Base-by-base conservation (phyloP, 1,140 invertebrate species). In the Chrysomallon squamiferum region DNA sequence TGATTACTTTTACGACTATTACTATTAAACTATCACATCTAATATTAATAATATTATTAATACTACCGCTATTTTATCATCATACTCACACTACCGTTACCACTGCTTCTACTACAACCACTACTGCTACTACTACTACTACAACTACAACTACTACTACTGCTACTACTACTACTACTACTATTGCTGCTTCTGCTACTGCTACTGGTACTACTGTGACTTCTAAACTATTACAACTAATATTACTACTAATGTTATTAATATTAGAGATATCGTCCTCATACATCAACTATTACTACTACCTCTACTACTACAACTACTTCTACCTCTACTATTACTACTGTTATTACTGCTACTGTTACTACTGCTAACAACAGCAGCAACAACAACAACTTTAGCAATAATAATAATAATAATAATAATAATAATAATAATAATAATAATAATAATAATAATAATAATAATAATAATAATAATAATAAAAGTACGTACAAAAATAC, bases 1-100 rank as follows among this genome's bases (percentile, higher is more conserved):
- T 62, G n/a, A 62, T 27, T 33, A 50, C 60, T 62, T 7, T 43
- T 49, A 50, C 60, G 22, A 62, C 60, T 49, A 50, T 43, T 62
- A 62, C 45, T 33, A 62, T 43, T 47, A n/a, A n/a, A 50, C 45
- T 20, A 50, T 30, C 49, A 29, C 60, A 22, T 15, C 60, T 33
- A 62, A 4, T 45, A 27, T 43, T 62, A 62, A 22, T 62, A 50
- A 20, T 49, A 27, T 43, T 29, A 50, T 15, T 62, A 27, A 38
- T 18, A 50, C 45, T 18, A 62, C 60, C 4, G 22, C 45, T 30
- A 62, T 43, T 29, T 29, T 43, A n/a, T n/a, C n/a, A n/a, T n/a
- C n/a, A n/a, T 50, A 50, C 58, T 49, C 22, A 22, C 30, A 62
- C 60, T 29, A 50, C 60, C 49, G 49, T 32, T 33, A 13, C 60